These are phyloP conservation scores for Hystrix brachyura DNA, from an alignment of 2,113 vertebrate species.

Conservation along the genomic window DNA sequence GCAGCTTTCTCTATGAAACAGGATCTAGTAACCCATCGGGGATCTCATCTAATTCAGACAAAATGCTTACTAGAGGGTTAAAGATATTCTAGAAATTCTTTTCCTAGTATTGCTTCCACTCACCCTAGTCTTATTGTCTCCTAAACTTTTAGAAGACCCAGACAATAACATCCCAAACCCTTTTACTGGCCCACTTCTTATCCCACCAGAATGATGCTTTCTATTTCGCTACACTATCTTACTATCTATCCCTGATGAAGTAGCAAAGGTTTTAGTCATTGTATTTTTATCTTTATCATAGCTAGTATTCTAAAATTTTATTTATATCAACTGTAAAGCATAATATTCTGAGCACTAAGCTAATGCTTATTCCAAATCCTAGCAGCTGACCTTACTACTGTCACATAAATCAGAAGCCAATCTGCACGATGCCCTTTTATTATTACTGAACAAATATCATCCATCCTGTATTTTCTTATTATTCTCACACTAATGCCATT, in stretches of 20 bases:
- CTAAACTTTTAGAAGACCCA: neutral
- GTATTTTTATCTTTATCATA: neutral
- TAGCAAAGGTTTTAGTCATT: neutral
- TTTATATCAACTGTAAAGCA: constrained; percentile 57
- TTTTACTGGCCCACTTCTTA: too few species aligned
- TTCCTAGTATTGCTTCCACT: neutral
- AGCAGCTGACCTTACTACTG: neutral
- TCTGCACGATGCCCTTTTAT: constrained; percentile 26
- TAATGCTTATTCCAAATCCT: constrained; percentile 56
- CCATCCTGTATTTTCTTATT: constrained; percentile 33
- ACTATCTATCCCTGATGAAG: constrained; percentile 60
- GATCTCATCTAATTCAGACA: constrained; percentile 58
- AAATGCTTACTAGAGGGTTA: constrained; percentile 70
- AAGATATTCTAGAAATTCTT: neutral
- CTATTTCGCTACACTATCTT: constrained; percentile 66
- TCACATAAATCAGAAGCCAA: constrained; percentile 65
- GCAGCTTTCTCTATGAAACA: constrained; percentile 28
- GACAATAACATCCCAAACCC: neutral
- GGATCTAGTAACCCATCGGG: neutral
- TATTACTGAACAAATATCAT: constrained; percentile 36
- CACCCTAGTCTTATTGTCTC: neutral
- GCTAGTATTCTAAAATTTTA: neutral
- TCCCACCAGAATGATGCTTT: constrained; percentile 30
- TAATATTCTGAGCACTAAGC: neutral
- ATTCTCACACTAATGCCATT: neutral